Evolutionary conservation across 2,888 invertebrate genomes (phyloP), one percentile per base, ranked within the genome.

Genomic region (Muscina levida): DNA sequence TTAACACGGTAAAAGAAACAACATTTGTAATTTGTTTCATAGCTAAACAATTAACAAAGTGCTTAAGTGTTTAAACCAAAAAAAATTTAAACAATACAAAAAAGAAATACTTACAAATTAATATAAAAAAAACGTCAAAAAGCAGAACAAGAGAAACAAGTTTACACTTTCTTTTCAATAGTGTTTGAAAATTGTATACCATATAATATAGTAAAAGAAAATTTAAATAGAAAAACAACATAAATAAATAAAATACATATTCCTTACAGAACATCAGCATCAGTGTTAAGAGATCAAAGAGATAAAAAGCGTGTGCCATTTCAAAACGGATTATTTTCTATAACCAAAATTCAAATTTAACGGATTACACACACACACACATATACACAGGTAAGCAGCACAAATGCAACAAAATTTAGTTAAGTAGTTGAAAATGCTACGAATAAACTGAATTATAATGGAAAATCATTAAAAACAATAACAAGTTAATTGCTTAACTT

Each of bases 271-370:
- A 80, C 82, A 84, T 79, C 70, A 80, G 71, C 44, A 68, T 48
- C 79, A 78, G 66, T 83, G 82, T 74, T 82, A 83, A 85, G 82
- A 84, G n/a, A n/a, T n/a, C n/a, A n/a, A n/a, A n/a, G n/a, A n/a
- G n/a, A 85, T 83, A 85, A 46, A 72, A 79, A 71, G 81, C 77
- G 81, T 79, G 83, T 82, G 83, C 77, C 82, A 83, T 84, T 78
- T 62, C 59, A 26, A 62, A 82, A 81, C 75, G 81, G 76, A 84
- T 74, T 81, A 75, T 76, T 39, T 53, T 59, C 56, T 67, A 71
- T 15, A 19, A 19, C 51, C 51, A 37, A n/a, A 51, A 73, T 74
- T 82, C 22, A 66, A 70, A 74, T 80, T 37, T 74, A 70, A 73
- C 77, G 79, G 79, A 82, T 82, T 82, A 82, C 51, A 24, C n/a